Base-by-base conservation (phyloP, 2,888 invertebrate species). In the Cryptus viduatorius region DNA sequence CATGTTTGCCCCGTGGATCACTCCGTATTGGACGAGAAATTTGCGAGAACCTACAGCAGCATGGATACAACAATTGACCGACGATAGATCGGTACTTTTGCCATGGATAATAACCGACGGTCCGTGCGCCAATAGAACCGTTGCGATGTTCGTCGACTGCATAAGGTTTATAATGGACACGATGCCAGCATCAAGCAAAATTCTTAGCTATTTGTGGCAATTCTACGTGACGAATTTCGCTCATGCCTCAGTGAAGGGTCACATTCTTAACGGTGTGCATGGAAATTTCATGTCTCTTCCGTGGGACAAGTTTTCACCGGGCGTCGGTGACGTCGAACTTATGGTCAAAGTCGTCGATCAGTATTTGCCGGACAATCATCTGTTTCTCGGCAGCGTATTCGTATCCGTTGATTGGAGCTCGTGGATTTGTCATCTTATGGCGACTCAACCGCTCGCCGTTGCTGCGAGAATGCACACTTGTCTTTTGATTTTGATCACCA, bases 61-160 rank as follows among this genome's bases (percentile, higher is more conserved):
- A n/a, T 97, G 97, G 97, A 96, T 97, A 87, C 96, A 97, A 88
- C 96, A 97, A 88, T 94, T 97, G 14, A 95, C 96, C 3, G 96
- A 96, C 84, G 96, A 96, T 89, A 94, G 96, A 87, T 95, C 96
- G 71, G 95, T 96, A 81, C 92, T 97, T 69, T 92, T 96, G 7
- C 97, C 97, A 0, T 97, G 97, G 97, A 96, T 96, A 83, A 95
- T 96, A 46, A 94, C 95, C 1, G 95, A 96, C 92, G 94, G 94
- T 14, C 93, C 94, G 3, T 94, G 94, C 77, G 97, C 97, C 19
- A 95, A 95, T 88, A 94, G 95, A 88, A 95, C 96, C 89, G 95
- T 93, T 10, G 94, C 94, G 78, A 95, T 96, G 89, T 97, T 97
- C 89, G 94, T 95, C 19, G 95, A 96, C 88, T 96, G 95, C 85